Evolutionary conservation across 2,113 vertebrate species (phyloP).

Genomic region (Fregetta grallaria): DNA sequence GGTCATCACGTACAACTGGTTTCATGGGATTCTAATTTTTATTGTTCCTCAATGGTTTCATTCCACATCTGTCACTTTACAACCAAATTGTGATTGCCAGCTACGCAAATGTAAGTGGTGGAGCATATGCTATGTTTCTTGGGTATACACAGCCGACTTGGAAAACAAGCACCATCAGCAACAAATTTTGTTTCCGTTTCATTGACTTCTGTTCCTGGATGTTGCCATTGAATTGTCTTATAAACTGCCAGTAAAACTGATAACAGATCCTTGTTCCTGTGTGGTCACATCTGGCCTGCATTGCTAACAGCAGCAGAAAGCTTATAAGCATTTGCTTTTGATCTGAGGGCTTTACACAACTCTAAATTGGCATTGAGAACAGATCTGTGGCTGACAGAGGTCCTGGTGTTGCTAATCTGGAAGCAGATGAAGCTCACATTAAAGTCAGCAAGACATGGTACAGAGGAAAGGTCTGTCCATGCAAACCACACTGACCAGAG

Average conservation of each 20-base stretch:
- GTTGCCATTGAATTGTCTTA: not conserved
- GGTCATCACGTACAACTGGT: slow-evolving; percentile 1
- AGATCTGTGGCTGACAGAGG: not conserved
- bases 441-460: not conserved
- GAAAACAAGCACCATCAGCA: not conserved
- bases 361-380: not conserved
- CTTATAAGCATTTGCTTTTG: not conserved
- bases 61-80: not conserved
- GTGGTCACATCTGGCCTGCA: not conserved
- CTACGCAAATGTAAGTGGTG: not conserved
- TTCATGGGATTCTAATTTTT: slow-evolving; percentile 16
- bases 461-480: not conserved
- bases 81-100: not conserved
- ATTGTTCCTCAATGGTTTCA: not conserved
- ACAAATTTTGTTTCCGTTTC: not conserved
- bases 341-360: not conserved
- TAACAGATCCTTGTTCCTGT: not conserved
- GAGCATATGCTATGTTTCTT: not conserved
- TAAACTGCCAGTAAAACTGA: not conserved
- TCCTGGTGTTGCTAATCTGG: not conserved
- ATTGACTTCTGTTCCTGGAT: not conserved
- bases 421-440: not conserved
- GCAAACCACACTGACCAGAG: not conserved
- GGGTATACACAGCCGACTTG: not conserved
- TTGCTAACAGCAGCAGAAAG: not conserved